Base-by-base conservation (phyloP, 1,140 invertebrate species). In the Bombus pascuorum region DNA sequence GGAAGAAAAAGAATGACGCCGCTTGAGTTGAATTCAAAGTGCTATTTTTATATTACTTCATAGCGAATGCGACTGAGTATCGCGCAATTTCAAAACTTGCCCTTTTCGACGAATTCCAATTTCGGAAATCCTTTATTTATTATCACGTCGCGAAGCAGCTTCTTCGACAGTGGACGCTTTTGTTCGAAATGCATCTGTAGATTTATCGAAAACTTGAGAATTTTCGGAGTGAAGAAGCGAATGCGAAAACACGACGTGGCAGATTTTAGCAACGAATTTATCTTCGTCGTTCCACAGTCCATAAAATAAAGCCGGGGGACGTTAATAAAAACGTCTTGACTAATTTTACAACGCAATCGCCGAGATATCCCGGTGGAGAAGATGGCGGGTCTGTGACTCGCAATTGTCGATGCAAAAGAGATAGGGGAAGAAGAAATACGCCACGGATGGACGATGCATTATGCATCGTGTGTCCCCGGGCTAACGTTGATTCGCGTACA, bases 1-100 rank as follows among this genome's bases (percentile, higher is more conserved):
- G 74, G 80, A 88, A 70, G 87, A 86, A 73, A 71, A 79, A 81
- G 62, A 70, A 76, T 76, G 75, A 73, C 66, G 66, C n/a, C 39
- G 76, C 87, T 86, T 81, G 72, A 81, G 81, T 82, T 82, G 86
- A 88, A 85, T 89, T 88, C 84, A 79, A 88, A 88, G 83, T 73
- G 42, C 59, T 68, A 70, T 73, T 85, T 79, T 74, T 81, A 81
- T 72, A 81, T 85, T 70, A 71, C 59, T 62, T 74, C 53, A 59
- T 75, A 47, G 47, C 44, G 66, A 87, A 75, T 25, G 74, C 74
- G 39, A 18, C 59, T 22, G 10, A 28, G 53, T 18, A n/a, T 32
- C 28, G 71, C 37, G 53, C 71, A 42, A 74, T 85, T 68, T 59
- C 62, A 73, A 22, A 66, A 44, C 28, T 9, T 2, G 25, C 13